phyloP scores from a whole-genome alignment of 53 echinoderm and acorn worm species.

The Paelopatides confundens region DNA sequence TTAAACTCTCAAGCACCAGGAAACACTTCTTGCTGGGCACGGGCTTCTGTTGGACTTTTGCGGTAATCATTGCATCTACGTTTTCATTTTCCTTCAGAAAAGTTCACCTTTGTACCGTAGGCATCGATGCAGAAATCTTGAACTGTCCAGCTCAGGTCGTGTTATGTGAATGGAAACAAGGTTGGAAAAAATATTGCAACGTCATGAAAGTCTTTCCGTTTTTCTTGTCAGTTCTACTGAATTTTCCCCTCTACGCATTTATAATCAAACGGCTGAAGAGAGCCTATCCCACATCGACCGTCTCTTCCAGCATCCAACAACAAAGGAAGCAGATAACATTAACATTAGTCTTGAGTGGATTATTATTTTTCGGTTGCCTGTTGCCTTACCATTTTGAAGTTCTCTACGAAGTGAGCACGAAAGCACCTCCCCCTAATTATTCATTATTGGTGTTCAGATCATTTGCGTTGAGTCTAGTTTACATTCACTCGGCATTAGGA shows the following conservation, averaged over 20 bases:
- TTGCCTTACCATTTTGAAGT: slow-evolving; percentile 32
- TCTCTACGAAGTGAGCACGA: not conserved
- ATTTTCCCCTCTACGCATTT: not conserved
- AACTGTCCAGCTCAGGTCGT: not conserved
- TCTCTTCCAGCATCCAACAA: not conserved
- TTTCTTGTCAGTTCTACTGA: not conserved
- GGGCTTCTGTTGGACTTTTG: not conserved
- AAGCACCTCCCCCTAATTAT: not conserved
- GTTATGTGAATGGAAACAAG: not conserved
- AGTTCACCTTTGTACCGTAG: not conserved
- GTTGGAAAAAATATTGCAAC: not conserved
- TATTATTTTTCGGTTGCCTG: slow-evolving; percentile 15
- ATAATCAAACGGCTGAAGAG: not conserved
- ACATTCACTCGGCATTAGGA: not conserved
- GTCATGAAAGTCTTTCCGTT: slow-evolving; percentile 13
- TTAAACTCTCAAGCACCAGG: slow-evolving; percentile 1
- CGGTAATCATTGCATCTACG: not conserved
- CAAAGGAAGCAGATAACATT: slow-evolving; percentile 4
- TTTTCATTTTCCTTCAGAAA: not conserved
- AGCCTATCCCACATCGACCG: not conserved
- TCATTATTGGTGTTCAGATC: not conserved
- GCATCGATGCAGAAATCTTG: not conserved
- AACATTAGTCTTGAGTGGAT: slow-evolving; percentile 11
- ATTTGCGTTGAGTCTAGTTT: not conserved
- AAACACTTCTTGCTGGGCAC: slow-evolving; percentile 1